A percentile compares a stretch with the other conserved stretches of the same genome.
These are phyloP conservation scores for Endomychus coccineus DNA, from an alignment of 2,888 invertebrate genomes.

Conservation along the genomic window DNA sequence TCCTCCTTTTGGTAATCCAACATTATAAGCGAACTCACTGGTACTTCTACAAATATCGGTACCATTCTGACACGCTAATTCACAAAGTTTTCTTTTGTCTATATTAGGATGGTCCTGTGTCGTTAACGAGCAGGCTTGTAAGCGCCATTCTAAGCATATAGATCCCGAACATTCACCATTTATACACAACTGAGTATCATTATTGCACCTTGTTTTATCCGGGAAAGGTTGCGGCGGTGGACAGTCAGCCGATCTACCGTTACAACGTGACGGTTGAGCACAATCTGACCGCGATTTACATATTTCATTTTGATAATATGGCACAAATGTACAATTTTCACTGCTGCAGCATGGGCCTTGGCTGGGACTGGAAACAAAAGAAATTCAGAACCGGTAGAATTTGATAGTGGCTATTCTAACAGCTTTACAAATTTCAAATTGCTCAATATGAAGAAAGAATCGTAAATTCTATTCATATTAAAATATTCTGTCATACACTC, in stretches of 20 bases:
- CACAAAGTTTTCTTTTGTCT: conserved; percentile 83
- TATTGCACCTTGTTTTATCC: conserved; percentile 92
- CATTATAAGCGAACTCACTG: conserved; percentile 70
- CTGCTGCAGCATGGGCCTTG: conserved; percentile 94
- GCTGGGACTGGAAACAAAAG: conserved; percentile 68
- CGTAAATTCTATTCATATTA: too few species aligned
- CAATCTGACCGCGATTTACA: conserved; percentile 86
- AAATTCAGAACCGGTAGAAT: too few species aligned
- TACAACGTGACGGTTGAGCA: conserved; percentile 79
- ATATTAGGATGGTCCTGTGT: conserved; percentile 67
- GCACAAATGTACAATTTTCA: conserved; percentile 69
- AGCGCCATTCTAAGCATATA: conserved; percentile 89
- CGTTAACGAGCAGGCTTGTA: conserved; percentile 92
- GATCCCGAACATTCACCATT: conserved; percentile 90
- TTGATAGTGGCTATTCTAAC: too few species aligned
- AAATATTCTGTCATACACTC: too few species aligned
- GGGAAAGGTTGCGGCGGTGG: conserved; percentile 74
- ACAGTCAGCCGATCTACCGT: conserved; percentile 79
- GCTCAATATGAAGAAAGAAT: too few species aligned
- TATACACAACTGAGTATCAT: conserved; percentile 81
- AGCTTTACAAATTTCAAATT: too few species aligned
- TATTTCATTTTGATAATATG: conserved; percentile 54
- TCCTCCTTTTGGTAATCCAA: conserved; percentile 69
- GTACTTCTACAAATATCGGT: conserved; percentile 78
- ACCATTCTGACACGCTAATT: conserved; percentile 91